phyloP scores from a whole-genome alignment of 2,888 invertebrate genomes.

The Prosopocoilus inquinatus region DNA sequence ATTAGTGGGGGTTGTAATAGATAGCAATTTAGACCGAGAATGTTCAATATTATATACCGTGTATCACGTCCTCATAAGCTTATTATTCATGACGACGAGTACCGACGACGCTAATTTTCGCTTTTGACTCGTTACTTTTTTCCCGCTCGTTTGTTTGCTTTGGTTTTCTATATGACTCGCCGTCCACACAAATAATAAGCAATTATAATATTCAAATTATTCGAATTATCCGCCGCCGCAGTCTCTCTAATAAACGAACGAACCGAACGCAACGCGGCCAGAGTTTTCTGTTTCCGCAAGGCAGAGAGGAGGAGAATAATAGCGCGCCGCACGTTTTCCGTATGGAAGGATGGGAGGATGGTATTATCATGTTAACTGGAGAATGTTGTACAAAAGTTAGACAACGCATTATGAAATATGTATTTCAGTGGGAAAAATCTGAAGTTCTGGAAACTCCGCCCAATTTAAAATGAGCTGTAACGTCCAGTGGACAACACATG shows the following conservation, averaged over 20 bases:
- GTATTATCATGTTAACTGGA: conserved; percentile 4
- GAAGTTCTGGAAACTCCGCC: conserved; percentile 28
- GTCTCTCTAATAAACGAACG: too few relatives aligned
- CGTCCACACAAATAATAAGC: too few relatives aligned
- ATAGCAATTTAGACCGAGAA: conserved; percentile 39
- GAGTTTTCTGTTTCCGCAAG: too few relatives aligned
- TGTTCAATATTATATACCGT: conserved; percentile 32
- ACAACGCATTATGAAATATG: conserved; percentile 27
- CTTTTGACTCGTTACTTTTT: too few relatives aligned
- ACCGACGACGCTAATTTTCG: too few relatives aligned
- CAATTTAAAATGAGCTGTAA: conserved; percentile 26
- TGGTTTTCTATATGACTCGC: neutral
- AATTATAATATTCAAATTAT: too few relatives aligned
- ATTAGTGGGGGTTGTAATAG: conserved; percentile 44
- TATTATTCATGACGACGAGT: too few relatives aligned
- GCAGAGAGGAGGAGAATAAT: too few relatives aligned
- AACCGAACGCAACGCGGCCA: too few relatives aligned
- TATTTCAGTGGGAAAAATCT: conserved; percentile 25
- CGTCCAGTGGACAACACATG: conserved; percentile 27
- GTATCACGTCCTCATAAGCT: neutral
- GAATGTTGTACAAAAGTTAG: conserved; percentile 4
- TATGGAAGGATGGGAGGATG: neutral
- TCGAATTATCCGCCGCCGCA: too few relatives aligned
- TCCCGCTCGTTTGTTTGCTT: neutral
- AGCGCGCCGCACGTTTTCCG: neutral